Percentiles rank a stretch among this genome's conserved stretches.
Conservation (phyloP, 2,113 vertebrate species). For the Bubalus kerabau region DNA sequence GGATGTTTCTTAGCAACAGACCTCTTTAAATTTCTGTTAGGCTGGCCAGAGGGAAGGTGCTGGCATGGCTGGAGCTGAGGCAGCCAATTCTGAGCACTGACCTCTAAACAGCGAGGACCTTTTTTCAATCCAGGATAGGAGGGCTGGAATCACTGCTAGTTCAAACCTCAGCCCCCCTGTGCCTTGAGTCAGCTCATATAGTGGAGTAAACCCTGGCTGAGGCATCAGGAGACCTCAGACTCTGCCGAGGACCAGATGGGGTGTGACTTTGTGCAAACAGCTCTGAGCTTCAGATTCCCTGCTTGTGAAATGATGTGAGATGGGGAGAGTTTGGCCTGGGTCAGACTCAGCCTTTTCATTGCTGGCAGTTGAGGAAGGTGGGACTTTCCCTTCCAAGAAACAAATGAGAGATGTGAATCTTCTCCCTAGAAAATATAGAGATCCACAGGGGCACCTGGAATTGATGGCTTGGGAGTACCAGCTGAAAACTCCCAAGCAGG, state of each 20-base stretch:
- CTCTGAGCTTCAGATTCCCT: background rate
- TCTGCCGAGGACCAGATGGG: background rate
- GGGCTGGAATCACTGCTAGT: background rate
- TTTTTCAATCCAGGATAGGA: background rate
- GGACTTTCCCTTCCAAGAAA: slow-evolving; percentile 4
- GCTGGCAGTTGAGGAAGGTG: background rate
- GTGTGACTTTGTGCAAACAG: background rate
- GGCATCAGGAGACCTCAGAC: background rate
- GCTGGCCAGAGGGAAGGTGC: background rate
- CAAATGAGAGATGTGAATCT: background rate
- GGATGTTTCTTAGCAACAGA: background rate
- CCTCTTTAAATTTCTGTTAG: background rate
- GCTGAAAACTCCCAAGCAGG: background rate
- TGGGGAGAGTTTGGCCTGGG: background rate
- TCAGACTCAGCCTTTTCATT: background rate
- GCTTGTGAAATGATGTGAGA: background rate
- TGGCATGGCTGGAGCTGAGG: background rate
- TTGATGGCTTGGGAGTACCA: background rate
- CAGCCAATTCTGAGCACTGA: background rate
- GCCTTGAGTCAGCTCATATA: background rate
- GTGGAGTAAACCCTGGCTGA: background rate
- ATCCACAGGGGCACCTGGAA: background rate
- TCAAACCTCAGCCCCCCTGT: background rate
- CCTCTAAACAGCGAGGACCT: background rate
- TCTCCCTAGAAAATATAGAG: background rate